Evolutionary conservation across 2,113 vertebrate species (phyloP), one percentile per base, ranked within the genome.

Genomic region (Burhinus oedicnemus): DNA sequence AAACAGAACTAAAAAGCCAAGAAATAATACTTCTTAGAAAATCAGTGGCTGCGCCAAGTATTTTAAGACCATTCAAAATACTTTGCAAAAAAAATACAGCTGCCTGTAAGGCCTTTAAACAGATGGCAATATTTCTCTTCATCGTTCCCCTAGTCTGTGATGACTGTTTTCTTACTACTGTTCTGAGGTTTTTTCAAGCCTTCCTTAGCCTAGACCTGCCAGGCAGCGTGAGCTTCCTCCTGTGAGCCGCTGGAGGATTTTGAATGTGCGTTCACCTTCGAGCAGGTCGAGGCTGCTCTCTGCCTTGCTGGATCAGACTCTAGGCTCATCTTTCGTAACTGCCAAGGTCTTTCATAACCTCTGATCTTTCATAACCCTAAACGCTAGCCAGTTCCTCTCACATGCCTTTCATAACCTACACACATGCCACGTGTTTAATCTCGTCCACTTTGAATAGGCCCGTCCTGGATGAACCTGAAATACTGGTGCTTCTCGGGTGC

Each of bases 261-360:
- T 68, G 19, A 84, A 61, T 5, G 8, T 49, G 77, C 4, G 0
- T 86, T 92, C 85, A 83, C 83, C 90, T 77, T 69, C 0, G 4
- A 87, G 74, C 92, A 75, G 68, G 80, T 45, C 3, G 30, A 57
- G 77, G 89, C 75, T 91, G 83, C 78, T 93, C 86, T 86, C 36
- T 75, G 92, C 76, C 62, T 90, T 61, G 65, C 85, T 89, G 80
- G 72, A 69, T 92, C 88, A 74, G 57, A 36, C 57, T 94, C 80
- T 71, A 0, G 2, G 82, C 47, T 93, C 47, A 3, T 80, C 84
- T 96, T 96, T 96, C 84, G 18, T 88, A 94, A 95, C 84, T 70
- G 84, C 84, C 75, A 64, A 88, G 87, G 55, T 86, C 94, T 97
- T 97, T 97, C 54, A 16, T 97, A 97, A 97, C 91, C 90, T 82